Percentiles rank a stretch among this genome's conserved stretches.
Conservation (phyloP, 37 sponge, comb jelly and placozoan species). For the Tethya wilhelma region DNA sequence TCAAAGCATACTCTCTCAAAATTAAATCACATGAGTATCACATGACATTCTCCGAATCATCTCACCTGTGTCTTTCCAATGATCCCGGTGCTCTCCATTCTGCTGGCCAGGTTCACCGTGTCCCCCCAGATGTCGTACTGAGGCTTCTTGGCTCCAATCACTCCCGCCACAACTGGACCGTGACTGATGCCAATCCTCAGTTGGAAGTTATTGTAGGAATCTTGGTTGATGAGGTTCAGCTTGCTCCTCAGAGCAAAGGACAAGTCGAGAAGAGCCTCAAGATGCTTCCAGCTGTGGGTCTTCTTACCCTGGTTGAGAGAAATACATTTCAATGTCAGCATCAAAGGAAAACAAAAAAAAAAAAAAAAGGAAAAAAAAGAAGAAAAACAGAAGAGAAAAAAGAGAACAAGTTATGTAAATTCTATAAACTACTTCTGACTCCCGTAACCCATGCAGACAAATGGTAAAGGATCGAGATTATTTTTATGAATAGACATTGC, state of each 20-base stretch:
- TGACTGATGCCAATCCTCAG: slow-evolving; percentile 85
- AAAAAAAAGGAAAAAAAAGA: no score
- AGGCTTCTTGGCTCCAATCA: slow-evolving; percentile 91
- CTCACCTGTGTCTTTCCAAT: slow-evolving; percentile 86
- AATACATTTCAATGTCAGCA: no score
- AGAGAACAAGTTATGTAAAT: background rate
- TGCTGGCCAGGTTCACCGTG: slow-evolving; percentile 91
- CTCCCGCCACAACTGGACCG: slow-evolving; percentile 91
- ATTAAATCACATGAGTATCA: no score
- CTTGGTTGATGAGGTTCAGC: slow-evolving; percentile 68
- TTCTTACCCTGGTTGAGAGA: background rate
- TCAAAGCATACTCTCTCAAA: no score
- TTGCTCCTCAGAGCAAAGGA: slow-evolving; percentile 73
- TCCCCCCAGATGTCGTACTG: slow-evolving; percentile 96
- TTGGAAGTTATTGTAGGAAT: slow-evolving; percentile 76
- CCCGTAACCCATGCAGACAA: no score
- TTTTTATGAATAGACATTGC: no score
- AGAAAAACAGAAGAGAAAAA: background rate
- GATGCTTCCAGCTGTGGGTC: slow-evolving; percentile 38
- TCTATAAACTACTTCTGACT: background rate
- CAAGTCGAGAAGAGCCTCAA: slow-evolving; percentile 66
- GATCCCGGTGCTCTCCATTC: slow-evolving; percentile 92
- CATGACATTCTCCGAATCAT: no score
- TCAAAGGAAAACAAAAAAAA: no score
- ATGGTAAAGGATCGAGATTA: no score